These are phyloP conservation scores for Clangula hyemalis DNA, from an alignment of 2,797 vertebrate species.

Conservation along the genomic window DNA sequence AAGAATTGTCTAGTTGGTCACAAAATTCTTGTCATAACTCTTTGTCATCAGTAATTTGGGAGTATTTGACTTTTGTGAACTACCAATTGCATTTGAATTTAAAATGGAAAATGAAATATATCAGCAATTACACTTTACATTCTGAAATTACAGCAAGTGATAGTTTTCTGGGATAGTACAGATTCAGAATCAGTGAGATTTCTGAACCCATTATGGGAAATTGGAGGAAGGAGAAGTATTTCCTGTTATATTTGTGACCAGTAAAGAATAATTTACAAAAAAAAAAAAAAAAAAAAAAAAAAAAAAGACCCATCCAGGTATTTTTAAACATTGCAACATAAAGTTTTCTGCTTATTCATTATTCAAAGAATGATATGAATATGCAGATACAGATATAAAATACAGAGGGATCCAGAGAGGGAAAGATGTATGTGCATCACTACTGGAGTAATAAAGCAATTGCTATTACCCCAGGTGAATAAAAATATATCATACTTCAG, in stretches of 20 bases:
- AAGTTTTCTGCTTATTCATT: background rate
- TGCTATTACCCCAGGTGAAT: background rate
- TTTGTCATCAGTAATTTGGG: background rate
- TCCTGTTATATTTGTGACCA: background rate
- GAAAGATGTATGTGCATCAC: background rate
- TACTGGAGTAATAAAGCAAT: background rate
- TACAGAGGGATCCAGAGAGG: background rate
- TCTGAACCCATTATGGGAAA: background rate
- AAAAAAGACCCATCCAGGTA: background rate
- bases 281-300: background rate
- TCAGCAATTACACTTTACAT: background rate
- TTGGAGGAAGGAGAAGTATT: background rate
- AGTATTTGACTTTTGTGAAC: background rate
- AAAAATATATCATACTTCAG: background rate
- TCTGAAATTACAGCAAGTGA: background rate
- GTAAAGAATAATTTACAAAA: background rate
- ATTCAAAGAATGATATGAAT: background rate
- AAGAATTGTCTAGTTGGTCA: background rate
- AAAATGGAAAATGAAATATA: background rate
- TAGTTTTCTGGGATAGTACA: background rate
- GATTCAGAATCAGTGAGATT: background rate
- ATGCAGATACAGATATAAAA: background rate
- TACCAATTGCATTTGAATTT: background rate
- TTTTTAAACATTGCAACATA: background rate
- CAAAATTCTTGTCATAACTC: background rate